A percentile compares a stretch with the other conserved stretches of the same genome.
Conservation (phyloP, 2,888 invertebrate species). For the Tenthredo notha region DNA sequence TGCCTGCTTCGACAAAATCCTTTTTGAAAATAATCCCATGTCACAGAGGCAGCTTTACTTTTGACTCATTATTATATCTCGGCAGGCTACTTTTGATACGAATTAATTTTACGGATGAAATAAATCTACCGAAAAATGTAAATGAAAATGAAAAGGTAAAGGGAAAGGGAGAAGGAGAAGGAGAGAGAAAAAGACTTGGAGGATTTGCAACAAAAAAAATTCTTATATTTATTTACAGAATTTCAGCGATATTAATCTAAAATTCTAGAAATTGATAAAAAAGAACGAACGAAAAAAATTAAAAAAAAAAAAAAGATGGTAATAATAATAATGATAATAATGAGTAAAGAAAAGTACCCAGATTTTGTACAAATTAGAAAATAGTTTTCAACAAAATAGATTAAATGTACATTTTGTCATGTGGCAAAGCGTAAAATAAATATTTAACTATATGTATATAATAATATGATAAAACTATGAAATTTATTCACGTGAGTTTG, state of each 20-base stretch:
- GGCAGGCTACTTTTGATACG: background rate
- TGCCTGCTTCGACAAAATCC: background rate
- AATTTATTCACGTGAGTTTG: slow-evolving; percentile 80
- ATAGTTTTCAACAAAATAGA: slow-evolving; percentile 59
- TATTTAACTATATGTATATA: slow-evolving; percentile 32
- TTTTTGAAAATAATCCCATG: background rate
- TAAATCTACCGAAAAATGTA: background rate
- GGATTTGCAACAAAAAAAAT: slow-evolving; percentile 11
- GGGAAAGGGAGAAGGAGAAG: background rate
- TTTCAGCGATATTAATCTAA: slow-evolving; percentile 42
- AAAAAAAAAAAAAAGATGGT: slow-evolving; percentile 14
- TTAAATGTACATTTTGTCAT: background rate
- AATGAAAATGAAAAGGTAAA: background rate
- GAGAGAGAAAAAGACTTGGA: background rate
- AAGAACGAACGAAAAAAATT: slow-evolving; percentile 3
- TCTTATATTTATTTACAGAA: slow-evolving; percentile 56
- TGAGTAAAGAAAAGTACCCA: background rate
- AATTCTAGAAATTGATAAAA: background rate
- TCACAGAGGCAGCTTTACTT: background rate
- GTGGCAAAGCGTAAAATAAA: slow-evolving; percentile 27
- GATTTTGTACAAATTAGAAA: slow-evolving; percentile 41
- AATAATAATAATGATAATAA: background rate
- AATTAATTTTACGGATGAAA: background rate
- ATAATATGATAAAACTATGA: background rate
- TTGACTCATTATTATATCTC: background rate